phyloP scores from a whole-genome alignment of 2,113 vertebrate species.

The Hypomesus transpacificus region DNA sequence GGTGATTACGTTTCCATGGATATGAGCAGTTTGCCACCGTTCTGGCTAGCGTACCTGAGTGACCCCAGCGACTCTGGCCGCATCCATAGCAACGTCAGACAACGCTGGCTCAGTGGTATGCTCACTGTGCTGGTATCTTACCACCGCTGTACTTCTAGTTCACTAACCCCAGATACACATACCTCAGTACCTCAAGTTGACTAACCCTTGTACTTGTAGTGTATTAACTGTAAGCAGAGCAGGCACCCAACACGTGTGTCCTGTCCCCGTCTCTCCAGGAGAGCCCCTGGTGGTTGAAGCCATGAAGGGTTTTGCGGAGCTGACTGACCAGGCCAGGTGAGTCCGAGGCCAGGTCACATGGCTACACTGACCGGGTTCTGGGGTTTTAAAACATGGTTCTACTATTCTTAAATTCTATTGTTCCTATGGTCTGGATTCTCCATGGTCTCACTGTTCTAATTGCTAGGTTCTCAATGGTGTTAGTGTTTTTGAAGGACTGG shows the following conservation, averaged over 20 bases:
- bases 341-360: conserved; percentile 17
- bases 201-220: too few species aligned
- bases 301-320: conserved; percentile 75
- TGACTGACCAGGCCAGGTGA: conserved; percentile 76
- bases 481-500: too few species aligned
- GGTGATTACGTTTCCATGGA: conserved; percentile 72
- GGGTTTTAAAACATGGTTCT: too few species aligned
- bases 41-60: conserved; percentile 78
- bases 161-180: too few species aligned
- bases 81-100: conserved; percentile 78
- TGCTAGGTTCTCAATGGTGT: too few species aligned
- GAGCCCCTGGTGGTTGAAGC: conserved; percentile 71
- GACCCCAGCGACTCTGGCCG: conserved; percentile 80
- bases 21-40: conserved; percentile 63
- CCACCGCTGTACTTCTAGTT: too few species aligned
- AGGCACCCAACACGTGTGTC: too few species aligned
- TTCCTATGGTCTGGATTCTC: too few species aligned
- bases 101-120: conserved; percentile 76
- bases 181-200: too few species aligned
- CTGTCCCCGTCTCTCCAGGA: conserved; percentile 49
- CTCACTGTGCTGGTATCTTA: background rate
- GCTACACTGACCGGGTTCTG: background rate
- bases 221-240: too few species aligned
- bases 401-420: too few species aligned
- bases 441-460: too few species aligned